Percentiles rank a stretch among this genome's conserved stretches.
Conservation (phyloP, 2,888 invertebrate genomes). For the Coelogynopora nodosa region DNA sequence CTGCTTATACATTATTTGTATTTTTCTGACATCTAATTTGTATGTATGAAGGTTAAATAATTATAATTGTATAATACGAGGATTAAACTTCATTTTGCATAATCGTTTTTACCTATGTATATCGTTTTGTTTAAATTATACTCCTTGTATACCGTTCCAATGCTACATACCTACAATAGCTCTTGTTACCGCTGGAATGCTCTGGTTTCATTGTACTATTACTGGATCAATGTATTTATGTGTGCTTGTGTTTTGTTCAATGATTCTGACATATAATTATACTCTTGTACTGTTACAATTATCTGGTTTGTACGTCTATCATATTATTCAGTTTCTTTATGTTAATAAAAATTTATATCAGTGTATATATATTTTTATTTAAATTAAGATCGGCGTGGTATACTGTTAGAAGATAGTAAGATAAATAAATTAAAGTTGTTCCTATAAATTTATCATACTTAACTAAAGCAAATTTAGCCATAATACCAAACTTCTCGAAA, state of each 20-base stretch:
- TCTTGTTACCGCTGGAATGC: neutral
- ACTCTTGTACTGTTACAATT: neutral
- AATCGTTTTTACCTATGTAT: neutral
- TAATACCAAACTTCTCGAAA: no score
- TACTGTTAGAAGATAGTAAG: neutral
- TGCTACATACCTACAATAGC: neutral
- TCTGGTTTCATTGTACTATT: neutral
- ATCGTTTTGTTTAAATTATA: neutral
- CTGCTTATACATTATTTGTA: neutral
- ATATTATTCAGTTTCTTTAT: neutral
- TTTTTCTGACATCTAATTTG: neutral
- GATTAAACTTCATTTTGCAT: no score
- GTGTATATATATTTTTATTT: neutral
- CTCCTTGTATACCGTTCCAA: neutral
- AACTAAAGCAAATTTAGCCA: no score
- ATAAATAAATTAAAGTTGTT: no score
- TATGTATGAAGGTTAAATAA: neutral
- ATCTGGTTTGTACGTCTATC: no score
- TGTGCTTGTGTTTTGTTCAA: neutral
- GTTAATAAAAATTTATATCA: neutral
- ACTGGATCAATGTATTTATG: neutral
- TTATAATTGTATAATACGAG: no score
- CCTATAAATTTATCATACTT: no score
- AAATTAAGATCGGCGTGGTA: neutral
- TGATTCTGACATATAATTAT: neutral